Conservation (phyloP, 1,140 invertebrate genomes). For the Leucophenga varia region DNA sequence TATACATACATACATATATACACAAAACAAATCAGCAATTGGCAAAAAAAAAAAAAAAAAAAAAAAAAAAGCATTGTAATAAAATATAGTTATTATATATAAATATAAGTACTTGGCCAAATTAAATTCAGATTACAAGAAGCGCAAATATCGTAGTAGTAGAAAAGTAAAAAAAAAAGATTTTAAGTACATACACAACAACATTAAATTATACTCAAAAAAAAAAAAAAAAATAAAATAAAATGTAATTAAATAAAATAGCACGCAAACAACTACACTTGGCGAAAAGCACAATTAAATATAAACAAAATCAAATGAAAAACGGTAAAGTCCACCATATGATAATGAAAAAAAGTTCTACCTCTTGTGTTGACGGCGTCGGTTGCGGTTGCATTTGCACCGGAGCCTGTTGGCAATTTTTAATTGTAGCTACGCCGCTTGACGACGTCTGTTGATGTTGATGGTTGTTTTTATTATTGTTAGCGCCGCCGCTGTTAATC, state of each 20-base stretch:
- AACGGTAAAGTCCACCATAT: no score
- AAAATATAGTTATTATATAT: neutral
- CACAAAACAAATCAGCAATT: no score
- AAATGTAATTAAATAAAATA: neutral
- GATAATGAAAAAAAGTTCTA: no score
- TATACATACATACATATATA: no score
- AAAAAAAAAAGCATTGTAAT: neutral
- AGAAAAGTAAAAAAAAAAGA: no score
- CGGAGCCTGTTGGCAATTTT: conserved; percentile 22
- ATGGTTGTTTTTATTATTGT: conserved; percentile 4
- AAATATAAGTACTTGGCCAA: neutral
- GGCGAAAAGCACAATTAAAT: neutral
- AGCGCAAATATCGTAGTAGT: no score
- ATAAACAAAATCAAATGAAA: neutral
- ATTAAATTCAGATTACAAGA: no score
- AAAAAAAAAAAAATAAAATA: no score
- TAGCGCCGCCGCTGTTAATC: conserved; percentile 25
- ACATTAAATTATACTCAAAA: no score
- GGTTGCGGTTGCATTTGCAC: conserved; percentile 5
- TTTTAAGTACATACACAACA: no score
- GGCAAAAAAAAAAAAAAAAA: neutral
- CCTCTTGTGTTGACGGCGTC: conserved; percentile 27
- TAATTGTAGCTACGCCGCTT: conserved; percentile 36
- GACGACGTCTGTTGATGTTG: conserved; percentile 13
- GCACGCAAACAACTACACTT: neutral